These are phyloP conservation scores for Gobio occitaniae DNA, from an alignment of 2,797 vertebrate genomes.

Conservation along the genomic window DNA sequence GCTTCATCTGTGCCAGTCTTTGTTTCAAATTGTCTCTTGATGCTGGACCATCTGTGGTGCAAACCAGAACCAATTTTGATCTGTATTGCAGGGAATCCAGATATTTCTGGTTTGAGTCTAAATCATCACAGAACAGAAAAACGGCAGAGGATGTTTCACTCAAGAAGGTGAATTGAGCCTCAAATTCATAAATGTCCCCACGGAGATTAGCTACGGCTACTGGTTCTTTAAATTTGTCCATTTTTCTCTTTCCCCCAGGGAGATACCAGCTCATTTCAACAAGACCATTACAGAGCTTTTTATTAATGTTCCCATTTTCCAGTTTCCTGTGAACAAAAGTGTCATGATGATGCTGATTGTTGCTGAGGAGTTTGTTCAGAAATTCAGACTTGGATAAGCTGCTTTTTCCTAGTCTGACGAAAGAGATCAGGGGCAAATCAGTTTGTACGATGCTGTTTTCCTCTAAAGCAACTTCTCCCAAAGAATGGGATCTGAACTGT, in stretches of 20 bases:
- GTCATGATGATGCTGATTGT: background rate
- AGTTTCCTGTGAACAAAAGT: background rate
- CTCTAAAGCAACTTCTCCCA: background rate
- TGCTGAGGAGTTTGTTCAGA: slow-evolving; percentile 1
- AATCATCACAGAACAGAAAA: slow-evolving; percentile 58
- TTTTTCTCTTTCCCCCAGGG: background rate
- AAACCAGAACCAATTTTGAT: slow-evolving; percentile 13
- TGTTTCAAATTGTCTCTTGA: background rate
- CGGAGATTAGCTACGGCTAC: slow-evolving; percentile 1
- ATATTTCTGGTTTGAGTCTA: slow-evolving; percentile 43
- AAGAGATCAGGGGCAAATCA: slow-evolving; percentile 10
- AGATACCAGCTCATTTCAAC: slow-evolving; percentile 37
- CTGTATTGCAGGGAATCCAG: background rate
- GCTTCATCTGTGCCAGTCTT: background rate
- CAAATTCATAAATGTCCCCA: background rate
- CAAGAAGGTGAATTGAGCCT: background rate
- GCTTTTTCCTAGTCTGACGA: slow-evolving; percentile 10
- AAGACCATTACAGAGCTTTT: slow-evolving; percentile 14
- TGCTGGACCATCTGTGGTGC: background rate
- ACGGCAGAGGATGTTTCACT: slow-evolving; percentile 34
- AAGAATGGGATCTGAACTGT: slow-evolving; percentile 66
- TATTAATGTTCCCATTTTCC: background rate
- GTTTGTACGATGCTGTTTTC: background rate
- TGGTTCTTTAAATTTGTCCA: background rate
- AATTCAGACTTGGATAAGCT: background rate